phyloP scores from a whole-genome alignment of 2,797 vertebrate genomes.

The Tokudaia muenninki region DNA sequence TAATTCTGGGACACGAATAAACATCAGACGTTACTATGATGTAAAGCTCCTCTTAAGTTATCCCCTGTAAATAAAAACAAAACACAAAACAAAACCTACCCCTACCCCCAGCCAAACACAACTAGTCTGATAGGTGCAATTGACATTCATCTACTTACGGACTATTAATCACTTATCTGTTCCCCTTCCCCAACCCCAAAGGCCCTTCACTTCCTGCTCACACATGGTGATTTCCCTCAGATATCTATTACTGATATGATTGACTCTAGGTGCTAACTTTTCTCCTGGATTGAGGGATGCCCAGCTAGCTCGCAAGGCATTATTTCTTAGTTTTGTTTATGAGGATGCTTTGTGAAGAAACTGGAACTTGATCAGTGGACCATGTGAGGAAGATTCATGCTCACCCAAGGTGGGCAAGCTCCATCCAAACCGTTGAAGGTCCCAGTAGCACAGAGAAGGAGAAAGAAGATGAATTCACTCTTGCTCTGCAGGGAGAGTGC shows the following conservation, averaged over 20 bases:
- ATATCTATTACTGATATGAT: not conserved
- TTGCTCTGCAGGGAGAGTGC: not conserved
- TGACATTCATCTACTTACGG: not conserved
- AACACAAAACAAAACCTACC: not conserved
- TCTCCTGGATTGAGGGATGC: not conserved
- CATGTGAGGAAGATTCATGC: not conserved
- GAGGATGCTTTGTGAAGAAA: not conserved
- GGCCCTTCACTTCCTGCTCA: not conserved
- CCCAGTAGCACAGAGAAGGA: not conserved
- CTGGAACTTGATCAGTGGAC: no score
- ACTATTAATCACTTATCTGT: not conserved
- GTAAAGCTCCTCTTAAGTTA: not conserved
- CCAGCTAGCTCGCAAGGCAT: not conserved
- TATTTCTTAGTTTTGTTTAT: not conserved
- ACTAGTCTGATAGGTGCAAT: not conserved
- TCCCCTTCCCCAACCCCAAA: not conserved
- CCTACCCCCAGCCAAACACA: not conserved
- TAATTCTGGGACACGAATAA: not conserved
- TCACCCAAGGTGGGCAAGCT: not conserved
- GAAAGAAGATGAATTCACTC: not conserved
- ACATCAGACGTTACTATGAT: slow-evolving; percentile 4
- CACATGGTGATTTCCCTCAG: not conserved
- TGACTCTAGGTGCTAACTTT: not conserved
- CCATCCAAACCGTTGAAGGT: not conserved
- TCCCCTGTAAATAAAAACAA: not conserved